Evolutionary conservation across 2,888 invertebrate genomes (phyloP), one percentile per base, ranked within the genome.

Genomic region (Embidobia sp.): DNA sequence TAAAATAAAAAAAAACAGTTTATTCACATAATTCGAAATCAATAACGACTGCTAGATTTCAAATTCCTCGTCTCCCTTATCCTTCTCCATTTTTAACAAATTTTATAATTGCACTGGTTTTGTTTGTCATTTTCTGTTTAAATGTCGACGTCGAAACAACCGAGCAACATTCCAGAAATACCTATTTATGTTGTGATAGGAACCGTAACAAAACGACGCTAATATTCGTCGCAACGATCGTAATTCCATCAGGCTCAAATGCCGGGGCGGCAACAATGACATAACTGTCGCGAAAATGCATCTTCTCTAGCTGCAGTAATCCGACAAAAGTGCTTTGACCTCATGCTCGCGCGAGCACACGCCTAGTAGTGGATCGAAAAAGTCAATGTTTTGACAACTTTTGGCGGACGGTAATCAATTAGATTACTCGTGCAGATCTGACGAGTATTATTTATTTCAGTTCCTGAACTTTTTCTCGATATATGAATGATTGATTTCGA

Each of bases 281-380:
- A 64, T 64, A 51, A 49, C 64, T 53, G 66, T 27, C 35, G 55
- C 46, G 55, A 55, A 66, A 66, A 66, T 66, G 66, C 55, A 66
- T 42, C 35, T n/a, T n/a, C 42, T 42, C 33, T 19, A 11, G 3
- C 22, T n/a, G n/a, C 64, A 22, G 42, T 26, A 55, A 55, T 46
- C 66, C 33, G 19, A 35, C 55, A 55, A 46, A 53, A 66, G 66
- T 55, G 46, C 66, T 66, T 55, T 66, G 66, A 66, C 53, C n/a
- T n/a, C n/a, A n/a, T n/a, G n/a, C 66, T 26, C 46, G 19, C 26
- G 11, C 19, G 33, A 57, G 27, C 13, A 35, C 59, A 31, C 31
- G n/a, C 51, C n/a, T 53, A 10, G 10, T 33, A n/a, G 3, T 15
- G 1, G 15, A 53, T 37, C 26, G 16, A 37, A 53, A 7, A 2